Base-by-base conservation (phyloP, 35 echinoderm and acorn worm species). In the Acanthaster planci region DNA sequence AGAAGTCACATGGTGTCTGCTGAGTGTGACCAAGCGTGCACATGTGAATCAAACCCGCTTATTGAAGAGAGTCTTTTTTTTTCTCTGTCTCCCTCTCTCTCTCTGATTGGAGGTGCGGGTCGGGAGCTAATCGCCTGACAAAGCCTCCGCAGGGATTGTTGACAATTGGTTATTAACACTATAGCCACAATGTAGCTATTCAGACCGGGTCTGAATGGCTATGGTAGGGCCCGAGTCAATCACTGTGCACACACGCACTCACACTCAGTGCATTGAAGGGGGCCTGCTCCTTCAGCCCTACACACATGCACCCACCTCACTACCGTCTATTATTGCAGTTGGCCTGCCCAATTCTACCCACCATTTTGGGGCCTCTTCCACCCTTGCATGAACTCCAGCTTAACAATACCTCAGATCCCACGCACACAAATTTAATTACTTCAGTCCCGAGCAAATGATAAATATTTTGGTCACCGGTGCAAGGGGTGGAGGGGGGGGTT, bases 81-180 rank as follows among this genome's bases (percentile, higher is more conserved):
- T 12, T 47, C 4, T 47, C 12, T 47, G 4, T 47, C 12, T 47
- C 12, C 12, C 12, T 47, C 12, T 47, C 23, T 72, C 3, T 19
- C 64, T 31, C 21, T 31, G 64, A 72, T 72, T 72, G 64, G 23
- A 72, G 23, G 26, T 72, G 34, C 29, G 4, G 23, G 64, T 21
- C 64, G 64, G 64, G 64, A 31, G 64, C 64, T 72, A 72, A 72
- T 72, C 64, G 64, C 64, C 64, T 16, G 21, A 72, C 64, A 72
- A 72, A 72, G 64, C 64, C 10, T 72, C 64, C 34, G 30, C 30
- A 27, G 64, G 29, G 26, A 2, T 2, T 21, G 19, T 21, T 72
- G 64, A 72, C 64, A 72, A 72, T 72, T 72, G 64, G 64, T 72
- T 72, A 35, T 72, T 72, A 72, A 72, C 64, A 72, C 64, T 72